Base-by-base conservation (phyloP, 2,888 invertebrate species). In the Macrophya alboannulata region DNA sequence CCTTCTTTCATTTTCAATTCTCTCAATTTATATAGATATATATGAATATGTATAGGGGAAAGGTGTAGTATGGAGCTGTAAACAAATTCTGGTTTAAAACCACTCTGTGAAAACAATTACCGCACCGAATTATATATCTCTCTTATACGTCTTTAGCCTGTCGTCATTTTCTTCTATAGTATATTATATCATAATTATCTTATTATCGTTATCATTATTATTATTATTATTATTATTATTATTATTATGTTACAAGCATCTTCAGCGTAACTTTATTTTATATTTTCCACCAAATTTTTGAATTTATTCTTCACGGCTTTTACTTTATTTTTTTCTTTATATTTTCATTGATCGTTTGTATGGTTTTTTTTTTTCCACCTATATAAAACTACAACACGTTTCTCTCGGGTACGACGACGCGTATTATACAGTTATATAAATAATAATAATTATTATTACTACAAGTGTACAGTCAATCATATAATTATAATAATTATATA, bases 281-380 rank as follows among this genome's bases (percentile, higher is more conserved):
- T 55, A 55, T 55, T 55, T 55, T n/a, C n/a, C 55, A n/a, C 6
- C 8, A 10, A n/a, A 55, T 55, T 55, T n/a, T n/a, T 1, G 6
- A n/a, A 17, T 55, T 51, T n/a, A n/a, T n/a, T 51, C 17, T 51
- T 5, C 51, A 17, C 40, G 17, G 1, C 4, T 31, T 31, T 68
- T 72, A 6, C 21, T n/a, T n/a, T 17, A 8, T n/a, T 17, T 6
- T 51, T n/a, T 55, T 17, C 51, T 17, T 1, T 1, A 55, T 1
- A 55, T n/a, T 55, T 55, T 55, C 55, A n/a, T 55, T n/a, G 55
- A n/a, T 8, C n/a, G 55, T 55, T n/a, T n/a, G n/a, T 76, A 76
- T 76, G n/a, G n/a, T 45, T 51, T 71, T 62, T n/a, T 8, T 62
- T 25, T 65, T 68, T 65, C 31, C 31, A 15, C 6, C 31, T 9